Base-by-base conservation (phyloP, 2,888 invertebrate species). In the Drosophila nr. fundita region DNA sequence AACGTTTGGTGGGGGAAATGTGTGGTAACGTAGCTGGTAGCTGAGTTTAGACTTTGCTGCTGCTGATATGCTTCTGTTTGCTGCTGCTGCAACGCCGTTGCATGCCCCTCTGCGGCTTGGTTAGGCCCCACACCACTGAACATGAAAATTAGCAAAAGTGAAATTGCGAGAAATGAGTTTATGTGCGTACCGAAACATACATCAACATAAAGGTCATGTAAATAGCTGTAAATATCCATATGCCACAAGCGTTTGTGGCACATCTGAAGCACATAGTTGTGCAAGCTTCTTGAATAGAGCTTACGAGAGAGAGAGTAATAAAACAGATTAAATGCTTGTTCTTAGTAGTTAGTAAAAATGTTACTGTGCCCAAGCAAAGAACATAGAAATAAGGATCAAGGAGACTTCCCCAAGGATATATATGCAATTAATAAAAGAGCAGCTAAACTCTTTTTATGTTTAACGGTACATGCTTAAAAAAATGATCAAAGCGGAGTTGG, bases 81-180 rank as follows among this genome's bases (percentile, higher is more conserved):
- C 5, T 34, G 10, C 5, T 34, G 15, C 36, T 55, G n/a, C 38
- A 27, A 40, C 11, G 42, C 48, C 45, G 54, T 32, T 49, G 40
- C 59, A 27, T 60, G 63, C 34, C 36, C n/a, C 29, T 49, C 38
- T 40, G 48, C 59, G 34, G 48, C 52, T 24, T 45, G 50, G 54
- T 50, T 68, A 48, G 42, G 57, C 59, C 65, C 59, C 65, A 71
- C 70, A 68, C 76, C 82, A 73, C 71, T 73, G 68, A 79, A 85
- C 85, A 82, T 79, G 82, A 76, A 82, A 82, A 82, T 85, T 85
- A 79, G 76, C 68, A 82, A 73, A 82, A 80, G 80, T 82, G 76
- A 85, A 85, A 79, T 85, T 82, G 76, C 82, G 73, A 76, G 71
- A 84, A 84, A 82, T 84, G 76, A 76, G 82, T 68, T 84, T 79